Evolutionary conservation across 2,888 invertebrate species (phyloP).

Genomic region (Hoplodrina ambigua): DNA sequence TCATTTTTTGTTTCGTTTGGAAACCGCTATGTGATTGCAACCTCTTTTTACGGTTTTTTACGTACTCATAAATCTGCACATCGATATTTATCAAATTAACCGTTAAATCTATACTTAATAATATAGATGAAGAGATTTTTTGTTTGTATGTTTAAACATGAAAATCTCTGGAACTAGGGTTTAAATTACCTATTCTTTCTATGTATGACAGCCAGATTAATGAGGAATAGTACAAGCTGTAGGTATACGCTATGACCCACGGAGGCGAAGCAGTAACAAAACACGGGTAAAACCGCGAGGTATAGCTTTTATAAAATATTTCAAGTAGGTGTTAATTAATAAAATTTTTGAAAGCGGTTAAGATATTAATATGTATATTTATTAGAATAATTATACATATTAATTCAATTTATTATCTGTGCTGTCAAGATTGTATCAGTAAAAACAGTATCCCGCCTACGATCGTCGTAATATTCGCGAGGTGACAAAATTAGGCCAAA

Average conservation of each 20-base stretch:
- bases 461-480: constrained; percentile 20
- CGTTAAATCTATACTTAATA: constrained; percentile 25
- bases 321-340: constrained; percentile 37
- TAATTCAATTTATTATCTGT: constrained; percentile 21
- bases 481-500: constrained; percentile 35
- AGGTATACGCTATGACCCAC: no score
- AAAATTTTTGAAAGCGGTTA: constrained; percentile 35
- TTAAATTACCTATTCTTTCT: no score
- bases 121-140: no score
- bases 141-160: no score
- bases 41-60: constrained; percentile 31
- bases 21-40: constrained; percentile 52
- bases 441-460: constrained; percentile 41
- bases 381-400: constrained; percentile 15
- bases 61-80: constrained; percentile 2
- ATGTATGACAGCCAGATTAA: no score
- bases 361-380: constrained; percentile 20
- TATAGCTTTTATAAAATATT: not conserved
- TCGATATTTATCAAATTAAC: constrained; percentile 40
- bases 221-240: no score
- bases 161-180: no score
- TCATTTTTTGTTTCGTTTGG: constrained; percentile 52
- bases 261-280: no score
- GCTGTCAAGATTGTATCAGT: constrained; percentile 32
- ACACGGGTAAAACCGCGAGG: no score